Percentiles rank a stretch among this genome's conserved stretches.
Conservation (phyloP, 2,113 vertebrate genomes). For the Tragulus kanchil region DNA sequence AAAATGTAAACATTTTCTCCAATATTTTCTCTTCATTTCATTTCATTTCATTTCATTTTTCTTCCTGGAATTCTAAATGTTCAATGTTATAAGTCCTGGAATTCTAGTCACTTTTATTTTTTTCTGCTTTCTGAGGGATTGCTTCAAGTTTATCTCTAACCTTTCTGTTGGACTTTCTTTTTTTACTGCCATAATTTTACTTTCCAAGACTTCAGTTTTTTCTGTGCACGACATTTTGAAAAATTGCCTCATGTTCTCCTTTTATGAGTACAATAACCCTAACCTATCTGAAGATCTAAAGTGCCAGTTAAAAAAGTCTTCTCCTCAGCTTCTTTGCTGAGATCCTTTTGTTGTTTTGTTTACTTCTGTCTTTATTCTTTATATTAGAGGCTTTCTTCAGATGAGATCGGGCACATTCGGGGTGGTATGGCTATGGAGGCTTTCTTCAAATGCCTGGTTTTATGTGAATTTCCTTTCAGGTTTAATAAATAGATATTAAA, state of each 20-base stretch:
- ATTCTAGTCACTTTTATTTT: background rate
- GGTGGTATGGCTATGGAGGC: too few relatives aligned
- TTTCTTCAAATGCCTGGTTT: constrained; percentile 3
- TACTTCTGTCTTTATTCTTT: background rate
- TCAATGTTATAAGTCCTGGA: background rate
- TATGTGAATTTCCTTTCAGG: background rate
- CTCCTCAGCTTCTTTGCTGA: background rate
- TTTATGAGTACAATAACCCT: constrained; percentile 23
- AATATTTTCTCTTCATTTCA: background rate
- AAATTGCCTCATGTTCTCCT: background rate
- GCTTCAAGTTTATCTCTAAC: background rate
- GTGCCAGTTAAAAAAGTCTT: background rate
- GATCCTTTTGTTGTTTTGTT: background rate
- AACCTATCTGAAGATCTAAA: background rate
- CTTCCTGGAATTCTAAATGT: constrained; percentile 21
- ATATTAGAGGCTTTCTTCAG: constrained; percentile 32
- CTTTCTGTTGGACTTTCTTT: background rate
- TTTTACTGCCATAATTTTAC: constrained; percentile 48
- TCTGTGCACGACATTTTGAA: background rate
- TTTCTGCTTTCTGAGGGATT: background rate
- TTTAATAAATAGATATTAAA: background rate
- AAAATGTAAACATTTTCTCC: background rate
- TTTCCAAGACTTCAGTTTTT: background rate
- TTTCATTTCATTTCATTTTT: background rate
- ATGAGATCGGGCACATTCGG: background rate